phyloP scores from a whole-genome alignment of 1,140 invertebrate species.

The Rhagoletis pomonella region DNA sequence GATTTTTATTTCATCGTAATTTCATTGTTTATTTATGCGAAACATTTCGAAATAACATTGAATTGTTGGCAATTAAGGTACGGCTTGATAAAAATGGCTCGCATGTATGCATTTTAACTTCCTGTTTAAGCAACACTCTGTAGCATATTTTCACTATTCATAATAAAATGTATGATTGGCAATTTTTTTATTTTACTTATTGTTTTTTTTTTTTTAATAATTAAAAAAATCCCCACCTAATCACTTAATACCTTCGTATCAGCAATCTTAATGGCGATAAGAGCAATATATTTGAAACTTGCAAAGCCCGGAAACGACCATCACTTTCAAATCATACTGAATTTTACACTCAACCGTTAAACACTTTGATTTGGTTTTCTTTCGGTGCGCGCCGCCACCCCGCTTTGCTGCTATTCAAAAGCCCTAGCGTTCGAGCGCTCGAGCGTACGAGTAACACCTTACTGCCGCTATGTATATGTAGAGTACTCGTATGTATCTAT shows the following conservation, averaged over 20 bases:
- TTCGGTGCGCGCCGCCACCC: background rate
- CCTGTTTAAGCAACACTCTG: no score
- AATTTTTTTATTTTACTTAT: background rate
- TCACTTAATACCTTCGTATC: background rate
- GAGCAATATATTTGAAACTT: background rate
- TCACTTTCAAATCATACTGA: background rate
- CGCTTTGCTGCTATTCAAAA: background rate
- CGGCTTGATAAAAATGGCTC: no score
- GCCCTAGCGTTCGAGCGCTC: background rate
- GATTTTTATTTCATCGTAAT: no score
- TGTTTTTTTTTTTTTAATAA: background rate
- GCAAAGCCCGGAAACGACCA: background rate
- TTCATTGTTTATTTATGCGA: no score
- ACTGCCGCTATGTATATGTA: background rate
- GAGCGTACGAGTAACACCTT: background rate
- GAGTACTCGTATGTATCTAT: background rate
- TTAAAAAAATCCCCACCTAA: background rate
- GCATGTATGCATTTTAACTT: no score
- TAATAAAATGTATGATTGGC: background rate
- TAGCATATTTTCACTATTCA: no score
- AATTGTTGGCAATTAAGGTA: no score
- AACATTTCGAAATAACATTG: no score
- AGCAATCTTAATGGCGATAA: no score
- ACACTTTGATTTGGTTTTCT: conserved; percentile 20
- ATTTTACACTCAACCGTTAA: background rate